phyloP scores from a whole-genome alignment of 2,888 invertebrate species.

The Cheilosia scutellata region DNA sequence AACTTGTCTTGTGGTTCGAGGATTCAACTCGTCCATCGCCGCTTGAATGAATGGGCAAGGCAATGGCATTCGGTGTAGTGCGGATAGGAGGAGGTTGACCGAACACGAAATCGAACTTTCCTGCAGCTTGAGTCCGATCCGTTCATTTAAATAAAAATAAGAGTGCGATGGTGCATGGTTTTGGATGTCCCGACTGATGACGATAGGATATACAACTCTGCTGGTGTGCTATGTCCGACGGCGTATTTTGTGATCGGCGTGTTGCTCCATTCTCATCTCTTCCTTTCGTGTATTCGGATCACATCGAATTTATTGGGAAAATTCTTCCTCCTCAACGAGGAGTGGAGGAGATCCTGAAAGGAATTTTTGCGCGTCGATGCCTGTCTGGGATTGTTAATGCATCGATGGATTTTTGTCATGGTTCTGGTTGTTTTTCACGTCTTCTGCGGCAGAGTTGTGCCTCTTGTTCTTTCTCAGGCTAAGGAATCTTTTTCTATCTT shows the following conservation, averaged over 20 bases:
- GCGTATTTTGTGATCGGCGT: slow-evolving; percentile 63
- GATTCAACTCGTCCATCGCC: slow-evolving; percentile 55
- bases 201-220: slow-evolving; percentile 32
- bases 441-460: slow-evolving; percentile 7
- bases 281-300: slow-evolving; percentile 64
- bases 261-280: slow-evolving; percentile 55
- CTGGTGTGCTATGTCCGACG: slow-evolving; percentile 68
- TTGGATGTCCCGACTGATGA: slow-evolving; percentile 60
- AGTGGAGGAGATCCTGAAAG: slow-evolving; percentile 48
- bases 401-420: slow-evolving; percentile 72
- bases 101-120: slow-evolving; percentile 72
- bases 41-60: slow-evolving; percentile 63
- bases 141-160: slow-evolving; percentile 69
- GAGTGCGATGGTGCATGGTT: slow-evolving; percentile 71
- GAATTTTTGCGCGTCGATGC: slow-evolving; percentile 73
- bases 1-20: slow-evolving; percentile 61
- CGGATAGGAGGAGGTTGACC: slow-evolving; percentile 15
- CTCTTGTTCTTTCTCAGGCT: slow-evolving; percentile 53
- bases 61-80: slow-evolving; percentile 1
- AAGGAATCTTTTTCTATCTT: slow-evolving; percentile 60
- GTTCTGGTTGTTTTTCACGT: slow-evolving; percentile 37
- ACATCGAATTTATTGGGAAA: slow-evolving; percentile 67
- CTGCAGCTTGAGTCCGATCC: slow-evolving; percentile 43
- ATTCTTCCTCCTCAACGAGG: slow-evolving; percentile 25
- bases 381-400: slow-evolving; percentile 73